Evolutionary conservation across 2,797 vertebrate genomes (phyloP).

Genomic region (Sebastes kiyomatsui): DNA sequence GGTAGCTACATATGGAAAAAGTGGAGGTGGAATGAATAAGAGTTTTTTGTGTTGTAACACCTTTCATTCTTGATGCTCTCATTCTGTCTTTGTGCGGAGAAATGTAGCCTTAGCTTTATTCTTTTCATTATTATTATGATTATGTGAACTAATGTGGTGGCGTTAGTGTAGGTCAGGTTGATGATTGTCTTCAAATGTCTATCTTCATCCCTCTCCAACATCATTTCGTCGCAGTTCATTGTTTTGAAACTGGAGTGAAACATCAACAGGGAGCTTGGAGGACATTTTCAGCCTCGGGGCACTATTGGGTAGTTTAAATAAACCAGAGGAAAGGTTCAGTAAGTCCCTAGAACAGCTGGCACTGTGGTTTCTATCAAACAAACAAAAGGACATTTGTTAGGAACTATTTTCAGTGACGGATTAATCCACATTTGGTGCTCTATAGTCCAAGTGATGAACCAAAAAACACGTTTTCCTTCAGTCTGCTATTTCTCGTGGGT

Average conservation of each 20-base stretch:
- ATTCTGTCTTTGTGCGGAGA: background rate
- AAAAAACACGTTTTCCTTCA: background rate
- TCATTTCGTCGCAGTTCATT: background rate
- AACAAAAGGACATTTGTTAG: no score
- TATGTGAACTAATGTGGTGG: background rate
- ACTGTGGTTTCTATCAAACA: background rate
- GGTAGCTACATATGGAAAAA: conserved; percentile 39
- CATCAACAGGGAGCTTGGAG: background rate
- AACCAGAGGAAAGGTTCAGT: background rate
- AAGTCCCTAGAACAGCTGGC: background rate
- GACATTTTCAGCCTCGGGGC: background rate
- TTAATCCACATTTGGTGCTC: background rate
- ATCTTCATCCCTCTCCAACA: background rate
- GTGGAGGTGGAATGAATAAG: conserved; percentile 36
- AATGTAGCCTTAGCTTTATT: background rate
- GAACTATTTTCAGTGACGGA: no score
- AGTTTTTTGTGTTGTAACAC: conserved; percentile 20
- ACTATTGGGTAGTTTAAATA: background rate
- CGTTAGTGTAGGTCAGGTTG: background rate
- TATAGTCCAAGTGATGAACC: background rate
- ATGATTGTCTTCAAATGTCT: background rate
- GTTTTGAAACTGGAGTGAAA: conserved; percentile 2
- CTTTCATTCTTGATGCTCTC: background rate
- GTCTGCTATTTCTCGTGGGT: background rate
- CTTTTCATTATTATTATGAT: background rate